phyloP scores from a whole-genome alignment of 2,113 vertebrate species.

The Dolichallabes microphthalmus region DNA sequence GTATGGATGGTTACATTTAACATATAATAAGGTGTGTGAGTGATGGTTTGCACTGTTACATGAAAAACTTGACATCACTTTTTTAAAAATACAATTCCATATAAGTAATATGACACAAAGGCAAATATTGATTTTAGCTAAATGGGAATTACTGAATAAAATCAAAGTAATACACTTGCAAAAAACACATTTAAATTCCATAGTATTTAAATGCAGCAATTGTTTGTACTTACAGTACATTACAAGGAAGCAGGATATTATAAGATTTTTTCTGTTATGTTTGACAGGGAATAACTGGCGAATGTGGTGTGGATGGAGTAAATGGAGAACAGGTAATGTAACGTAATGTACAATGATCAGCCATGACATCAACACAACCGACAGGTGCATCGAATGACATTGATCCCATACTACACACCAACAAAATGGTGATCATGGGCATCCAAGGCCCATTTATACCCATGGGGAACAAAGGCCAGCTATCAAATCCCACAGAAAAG shows the following conservation, averaged over 20 bases:
- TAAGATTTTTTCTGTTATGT: not conserved
- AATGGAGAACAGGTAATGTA: slow-evolving; percentile 78
- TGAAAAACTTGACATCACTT: not conserved
- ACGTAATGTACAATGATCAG: no score
- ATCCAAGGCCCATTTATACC: no score
- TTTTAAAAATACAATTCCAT: not conserved
- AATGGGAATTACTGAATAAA: not conserved
- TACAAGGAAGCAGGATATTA: not conserved
- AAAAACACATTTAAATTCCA: not conserved
- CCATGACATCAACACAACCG: no score
- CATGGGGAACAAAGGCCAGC: no score
- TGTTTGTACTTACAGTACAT: not conserved
- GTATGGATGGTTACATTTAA: not conserved
- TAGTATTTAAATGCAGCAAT: not conserved
- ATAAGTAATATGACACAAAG: not conserved
- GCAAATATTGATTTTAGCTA: not conserved
- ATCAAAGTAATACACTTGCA: not conserved
- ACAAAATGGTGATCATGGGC: no score
- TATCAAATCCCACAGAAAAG: no score
- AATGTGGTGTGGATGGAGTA: slow-evolving; percentile 74
- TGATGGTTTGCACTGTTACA: not conserved
- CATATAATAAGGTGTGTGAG: not conserved
- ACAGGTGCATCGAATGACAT: no score
- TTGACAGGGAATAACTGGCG: slow-evolving; percentile 76
- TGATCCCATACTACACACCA: no score